phyloP scores from a whole-genome alignment of 2,797 vertebrate genomes.

The Carcharodon carcharias region DNA sequence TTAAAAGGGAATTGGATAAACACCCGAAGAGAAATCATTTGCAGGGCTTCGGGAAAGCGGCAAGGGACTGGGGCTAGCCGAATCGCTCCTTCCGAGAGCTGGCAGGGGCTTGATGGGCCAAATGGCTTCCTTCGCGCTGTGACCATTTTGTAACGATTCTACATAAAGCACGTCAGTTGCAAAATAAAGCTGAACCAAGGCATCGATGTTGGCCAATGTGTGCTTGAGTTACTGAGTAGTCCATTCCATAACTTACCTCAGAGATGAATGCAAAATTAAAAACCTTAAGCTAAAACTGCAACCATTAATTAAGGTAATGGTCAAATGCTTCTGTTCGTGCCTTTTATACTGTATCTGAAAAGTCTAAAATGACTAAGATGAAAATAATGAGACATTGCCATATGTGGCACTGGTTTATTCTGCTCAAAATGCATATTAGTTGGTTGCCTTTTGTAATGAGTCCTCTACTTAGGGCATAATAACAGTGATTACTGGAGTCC shows the following conservation, averaged over 20 bases:
- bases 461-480: background rate
- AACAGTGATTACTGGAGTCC: conserved; percentile 14
- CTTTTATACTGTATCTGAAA: background rate
- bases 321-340: background rate
- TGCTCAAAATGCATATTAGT: conserved; percentile 9
- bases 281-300: background rate
- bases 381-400: conserved; percentile 16
- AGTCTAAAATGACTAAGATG: conserved; percentile 12
- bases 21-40: background rate
- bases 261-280: background rate
- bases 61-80: background rate
- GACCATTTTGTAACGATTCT: background rate
- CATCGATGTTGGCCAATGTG: background rate
- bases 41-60: too few relatives aligned
- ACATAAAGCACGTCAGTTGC: background rate
- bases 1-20: background rate
- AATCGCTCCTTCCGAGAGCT: background rate
- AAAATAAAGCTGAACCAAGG: background rate
- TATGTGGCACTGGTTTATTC: background rate
- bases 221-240: background rate
- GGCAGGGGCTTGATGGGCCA: background rate
- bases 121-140: background rate
- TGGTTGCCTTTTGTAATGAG: conserved; percentile 18
- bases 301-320: too few relatives aligned
- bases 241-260: background rate